phyloP scores from a whole-genome alignment of 37 sponge, comb jelly and placozoan species.

The Diacarnus erythraeanus region DNA sequence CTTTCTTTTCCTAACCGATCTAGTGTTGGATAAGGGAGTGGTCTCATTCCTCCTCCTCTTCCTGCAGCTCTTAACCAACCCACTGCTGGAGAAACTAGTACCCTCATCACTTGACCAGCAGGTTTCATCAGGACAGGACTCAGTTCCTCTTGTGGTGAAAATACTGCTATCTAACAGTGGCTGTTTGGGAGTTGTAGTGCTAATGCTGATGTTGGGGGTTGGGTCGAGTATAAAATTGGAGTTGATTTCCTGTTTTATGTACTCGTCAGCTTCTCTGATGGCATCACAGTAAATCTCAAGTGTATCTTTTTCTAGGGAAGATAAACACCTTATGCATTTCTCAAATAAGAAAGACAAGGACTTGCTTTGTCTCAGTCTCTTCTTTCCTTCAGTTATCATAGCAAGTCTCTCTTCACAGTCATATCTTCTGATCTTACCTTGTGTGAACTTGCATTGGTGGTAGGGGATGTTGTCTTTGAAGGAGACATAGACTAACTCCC shows the following conservation, averaged over 20 bases:
- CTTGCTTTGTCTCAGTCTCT: conserved; percentile 8
- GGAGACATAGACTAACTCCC: no score
- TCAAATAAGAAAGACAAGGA: neutral
- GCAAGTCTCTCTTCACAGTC: neutral
- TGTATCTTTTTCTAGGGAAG: neutral
- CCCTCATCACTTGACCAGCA: no score
- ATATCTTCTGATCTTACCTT: neutral
- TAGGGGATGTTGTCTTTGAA: neutral
- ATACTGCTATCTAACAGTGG: neutral
- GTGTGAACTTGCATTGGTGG: no score
- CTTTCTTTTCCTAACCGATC: no score
- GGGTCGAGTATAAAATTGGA: neutral
- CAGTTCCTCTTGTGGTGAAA: neutral
- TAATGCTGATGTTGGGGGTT: neutral
- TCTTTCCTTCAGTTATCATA: neutral
- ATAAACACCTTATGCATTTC: neutral
- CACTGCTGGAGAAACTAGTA: no score
- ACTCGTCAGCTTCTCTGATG: neutral
- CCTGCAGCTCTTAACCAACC: no score
- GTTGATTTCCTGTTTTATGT: neutral
- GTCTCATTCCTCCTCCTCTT: no score
- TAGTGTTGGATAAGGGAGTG: no score
- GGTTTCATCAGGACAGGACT: neutral
- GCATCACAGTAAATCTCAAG: neutral
- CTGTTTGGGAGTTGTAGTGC: neutral